Evolutionary conservation across 1,140 invertebrate genomes (phyloP), one percentile per base, ranked within the genome.

Genomic region (Zaprionus nigranus): DNA sequence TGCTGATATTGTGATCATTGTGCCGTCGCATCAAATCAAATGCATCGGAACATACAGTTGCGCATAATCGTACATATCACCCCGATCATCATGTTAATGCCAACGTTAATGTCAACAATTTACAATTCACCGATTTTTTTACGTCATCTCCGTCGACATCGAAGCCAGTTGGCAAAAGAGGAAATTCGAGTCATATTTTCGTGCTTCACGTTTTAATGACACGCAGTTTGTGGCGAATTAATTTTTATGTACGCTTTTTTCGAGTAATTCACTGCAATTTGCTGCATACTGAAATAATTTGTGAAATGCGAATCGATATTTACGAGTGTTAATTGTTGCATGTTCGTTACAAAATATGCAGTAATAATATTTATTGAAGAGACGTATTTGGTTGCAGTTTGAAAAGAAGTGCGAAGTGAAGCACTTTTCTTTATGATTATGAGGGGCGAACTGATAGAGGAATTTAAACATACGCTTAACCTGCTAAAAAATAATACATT

Each of bases 101-200:
- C 79, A 74, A 62, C 56, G 72, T 66, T 86, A 86, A 87, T 86
- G 78, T 90, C 81, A 84, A 90, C 75, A 84, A 90, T 90, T 88
- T 79, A 64, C 69, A 81, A 84, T 88, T 78, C 81, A 87, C 81
- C 70, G 9, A 72, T 61, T 74, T 46, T 46, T 46, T 11, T 11
- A 46, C n/a, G n/a, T 17, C 7, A n/a, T 43, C 40, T 43, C 5
- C 46, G 75, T 11, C 43, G 6, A 20, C 28, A 36, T 40, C 51
- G 12, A 24, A 20, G 54, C 20, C 56, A 49, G 61, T 53, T 60
- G 64, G 51, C 6, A 38, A 46, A 64, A 65, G 43, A 61, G 46
- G 40, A 69, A 69, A 61, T 60, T 61, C 60, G 61, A 57, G 28
- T 65, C 61, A 65, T 64, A 54, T 57, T 66, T 57, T 68, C 65